Conservation (phyloP, 2,797 vertebrate species). For the Hemitrygon akajei region DNA sequence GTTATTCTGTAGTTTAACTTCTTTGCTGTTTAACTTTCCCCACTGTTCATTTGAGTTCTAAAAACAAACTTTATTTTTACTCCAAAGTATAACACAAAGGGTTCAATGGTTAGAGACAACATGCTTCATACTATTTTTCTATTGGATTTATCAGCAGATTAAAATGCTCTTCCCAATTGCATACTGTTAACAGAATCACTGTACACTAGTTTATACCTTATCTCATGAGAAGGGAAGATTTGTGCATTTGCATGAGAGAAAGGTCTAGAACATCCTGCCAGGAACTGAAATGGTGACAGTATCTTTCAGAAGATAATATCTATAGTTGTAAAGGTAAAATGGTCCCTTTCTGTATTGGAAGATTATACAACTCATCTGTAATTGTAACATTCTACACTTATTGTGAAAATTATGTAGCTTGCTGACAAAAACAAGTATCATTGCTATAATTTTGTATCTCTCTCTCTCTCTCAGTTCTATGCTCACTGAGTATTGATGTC, state of each 20-base stretch:
- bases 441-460: neutral
- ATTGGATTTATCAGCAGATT: neutral
- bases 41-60: neutral
- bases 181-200: neutral
- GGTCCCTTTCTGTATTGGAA: neutral
- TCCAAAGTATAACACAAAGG: neutral
- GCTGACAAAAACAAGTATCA: neutral
- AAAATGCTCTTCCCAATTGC: neutral
- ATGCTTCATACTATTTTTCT: neutral
- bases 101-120: neutral
- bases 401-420: neutral
- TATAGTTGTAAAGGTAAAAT: slow-evolving; percentile 16
- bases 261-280: neutral
- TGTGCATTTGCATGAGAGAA: neutral
- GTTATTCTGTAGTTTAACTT: neutral
- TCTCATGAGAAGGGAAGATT: neutral
- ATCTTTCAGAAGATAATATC: neutral
- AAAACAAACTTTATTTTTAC: neutral
- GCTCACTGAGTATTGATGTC: neutral
- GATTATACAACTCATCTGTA: neutral
- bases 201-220: neutral
- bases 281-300: neutral
- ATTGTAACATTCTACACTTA: neutral
- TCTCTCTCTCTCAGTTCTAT: neutral
- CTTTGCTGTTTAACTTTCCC: neutral